Evolutionary conservation across 2,888 invertebrate genomes (phyloP).

Genomic region (Meiosimyza decipiens): DNA sequence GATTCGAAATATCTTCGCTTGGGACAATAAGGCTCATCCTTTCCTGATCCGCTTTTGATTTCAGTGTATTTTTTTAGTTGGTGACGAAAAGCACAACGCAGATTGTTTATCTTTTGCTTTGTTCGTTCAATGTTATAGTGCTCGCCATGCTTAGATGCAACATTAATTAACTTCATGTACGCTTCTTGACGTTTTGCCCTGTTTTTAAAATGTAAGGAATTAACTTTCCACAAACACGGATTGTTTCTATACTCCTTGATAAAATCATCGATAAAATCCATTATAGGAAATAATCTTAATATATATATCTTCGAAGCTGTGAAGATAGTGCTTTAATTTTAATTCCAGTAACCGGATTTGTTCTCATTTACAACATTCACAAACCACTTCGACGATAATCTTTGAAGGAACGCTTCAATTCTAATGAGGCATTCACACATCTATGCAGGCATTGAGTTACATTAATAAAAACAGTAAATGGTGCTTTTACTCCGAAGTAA

Average conservation of each 20-base stretch:
- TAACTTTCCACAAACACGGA: slow-evolving; percentile 65
- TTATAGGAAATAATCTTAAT: slow-evolving; percentile 31
- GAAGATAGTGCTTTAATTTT: no score
- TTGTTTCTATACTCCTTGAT: slow-evolving; percentile 65
- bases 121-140: slow-evolving; percentile 65
- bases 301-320: no score
- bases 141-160: slow-evolving; percentile 65
- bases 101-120: slow-evolving; percentile 66
- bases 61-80: slow-evolving; percentile 65
- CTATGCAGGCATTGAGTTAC: no score
- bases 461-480: no score
- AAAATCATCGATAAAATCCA: slow-evolving; percentile 66
- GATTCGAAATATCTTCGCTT: slow-evolving; percentile 65
- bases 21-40: slow-evolving; percentile 64
- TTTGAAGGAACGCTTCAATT: no score
- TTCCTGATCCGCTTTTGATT: slow-evolving; percentile 63
- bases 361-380: no score
- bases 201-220: slow-evolving; percentile 63
- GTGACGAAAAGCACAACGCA: slow-evolving; percentile 65
- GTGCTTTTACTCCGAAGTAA: no score
- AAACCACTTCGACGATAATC: no score
- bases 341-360: no score
- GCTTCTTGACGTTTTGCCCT: slow-evolving; percentile 63
- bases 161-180: slow-evolving; percentile 63
- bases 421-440: no score